Evolutionary conservation across 2,888 invertebrate genomes (phyloP).

Genomic region (Aphodius granarius): DNA sequence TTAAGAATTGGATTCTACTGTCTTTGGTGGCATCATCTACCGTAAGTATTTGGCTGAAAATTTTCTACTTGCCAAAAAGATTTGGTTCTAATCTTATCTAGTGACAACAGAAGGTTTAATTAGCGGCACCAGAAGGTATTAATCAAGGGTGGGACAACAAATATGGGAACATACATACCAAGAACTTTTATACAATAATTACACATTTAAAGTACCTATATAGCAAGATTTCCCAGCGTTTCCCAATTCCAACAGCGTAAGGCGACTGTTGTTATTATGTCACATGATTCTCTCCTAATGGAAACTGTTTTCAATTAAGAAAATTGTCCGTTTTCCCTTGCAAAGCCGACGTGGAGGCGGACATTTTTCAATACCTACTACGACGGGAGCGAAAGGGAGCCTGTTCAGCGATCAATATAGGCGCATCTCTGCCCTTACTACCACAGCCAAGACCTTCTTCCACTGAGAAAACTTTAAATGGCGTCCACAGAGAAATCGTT

Average conservation of each 20-base stretch:
- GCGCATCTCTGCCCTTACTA: constrained; percentile 7
- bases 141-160: too few species aligned
- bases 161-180: not conserved
- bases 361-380: not conserved
- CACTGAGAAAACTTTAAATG: not conserved
- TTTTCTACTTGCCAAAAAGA: too few species aligned
- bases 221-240: too few species aligned
- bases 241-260: not conserved
- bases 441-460: not conserved
- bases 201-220: too few species aligned
- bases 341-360: not conserved
- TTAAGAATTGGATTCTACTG: too few species aligned
- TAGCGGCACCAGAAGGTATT: too few species aligned
- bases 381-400: constrained; percentile 3
- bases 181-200: not conserved
- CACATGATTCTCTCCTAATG: not conserved
- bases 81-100: too few species aligned
- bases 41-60: too few species aligned
- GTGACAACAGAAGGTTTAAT: too few species aligned
- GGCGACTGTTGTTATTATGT: not conserved
- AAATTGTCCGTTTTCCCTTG: not conserved
- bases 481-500: not conserved
- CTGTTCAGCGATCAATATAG: constrained; percentile 10
- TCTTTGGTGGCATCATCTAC: too few species aligned
- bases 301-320: not conserved